These are phyloP conservation scores for Proales similis DNA, from an alignment of 1,140 invertebrate genomes.

Conservation along the genomic window DNA sequence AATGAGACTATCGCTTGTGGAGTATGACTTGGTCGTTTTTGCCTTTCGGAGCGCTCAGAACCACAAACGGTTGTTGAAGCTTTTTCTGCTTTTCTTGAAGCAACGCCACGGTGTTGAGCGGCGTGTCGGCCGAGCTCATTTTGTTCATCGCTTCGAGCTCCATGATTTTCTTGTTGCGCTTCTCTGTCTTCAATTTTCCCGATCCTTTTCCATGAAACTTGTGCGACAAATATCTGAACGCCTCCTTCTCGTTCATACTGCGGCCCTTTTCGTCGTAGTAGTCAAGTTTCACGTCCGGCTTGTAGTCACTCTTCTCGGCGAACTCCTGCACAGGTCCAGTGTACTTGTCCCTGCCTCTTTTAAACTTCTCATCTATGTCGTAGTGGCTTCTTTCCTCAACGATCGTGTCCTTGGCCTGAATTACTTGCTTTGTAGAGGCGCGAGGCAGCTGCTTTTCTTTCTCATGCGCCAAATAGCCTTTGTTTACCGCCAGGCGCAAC, in stretches of 20 bases:
- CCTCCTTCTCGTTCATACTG: slow-evolving; percentile 84
- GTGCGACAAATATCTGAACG: slow-evolving; percentile 78
- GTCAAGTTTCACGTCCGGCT: slow-evolving; percentile 89
- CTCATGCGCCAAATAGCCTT: slow-evolving; percentile 58
- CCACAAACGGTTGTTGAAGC: slow-evolving; percentile 84
- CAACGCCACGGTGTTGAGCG: slow-evolving; percentile 82
- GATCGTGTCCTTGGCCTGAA: slow-evolving; percentile 70
- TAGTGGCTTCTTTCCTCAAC: slow-evolving; percentile 87
- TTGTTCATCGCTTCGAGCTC: slow-evolving; percentile 77
- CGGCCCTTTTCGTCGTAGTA: slow-evolving; percentile 93
- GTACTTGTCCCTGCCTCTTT: slow-evolving; percentile 66
- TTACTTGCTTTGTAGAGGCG: background rate
- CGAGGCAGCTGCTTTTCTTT: background rate
- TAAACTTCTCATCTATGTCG: slow-evolving; percentile 70
- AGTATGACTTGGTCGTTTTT: slow-evolving; percentile 35
- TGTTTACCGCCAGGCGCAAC: slow-evolving; percentile 80
- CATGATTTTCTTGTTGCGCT: slow-evolving; percentile 80
- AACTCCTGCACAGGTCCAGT: slow-evolving; percentile 74
- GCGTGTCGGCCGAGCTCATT: slow-evolving; percentile 97
- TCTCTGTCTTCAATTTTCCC: slow-evolving; percentile 96
- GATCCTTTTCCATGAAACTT: slow-evolving; percentile 99
- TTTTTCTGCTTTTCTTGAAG: slow-evolving; percentile 92
- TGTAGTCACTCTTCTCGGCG: slow-evolving; percentile 83
- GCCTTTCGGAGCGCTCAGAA: slow-evolving; percentile 59
- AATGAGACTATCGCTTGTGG: too few species aligned